Conservation (phyloP, 1,140 invertebrate genomes). For the Heterodera carotae region DNA sequence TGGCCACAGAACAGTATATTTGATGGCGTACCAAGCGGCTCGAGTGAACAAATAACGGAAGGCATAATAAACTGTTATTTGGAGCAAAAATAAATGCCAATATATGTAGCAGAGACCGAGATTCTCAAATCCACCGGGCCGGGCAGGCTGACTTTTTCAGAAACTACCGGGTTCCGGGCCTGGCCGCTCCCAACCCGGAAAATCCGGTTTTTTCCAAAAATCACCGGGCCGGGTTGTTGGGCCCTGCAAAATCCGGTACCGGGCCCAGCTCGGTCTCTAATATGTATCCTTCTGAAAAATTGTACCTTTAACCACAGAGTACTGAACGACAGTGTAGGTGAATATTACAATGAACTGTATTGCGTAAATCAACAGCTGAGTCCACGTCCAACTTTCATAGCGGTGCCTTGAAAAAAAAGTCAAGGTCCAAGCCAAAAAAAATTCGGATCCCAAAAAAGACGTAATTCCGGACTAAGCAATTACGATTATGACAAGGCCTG, state of each 20-base stretch:
- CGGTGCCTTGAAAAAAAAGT: neutral
- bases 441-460: neutral
- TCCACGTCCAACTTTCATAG: neutral
- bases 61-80: neutral
- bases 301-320: neutral
- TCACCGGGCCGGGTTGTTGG: too few relatives aligned
- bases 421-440: too few relatives aligned
- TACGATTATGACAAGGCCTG: neutral
- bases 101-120: too few relatives aligned
- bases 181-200: too few relatives aligned
- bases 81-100: neutral
- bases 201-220: too few relatives aligned
- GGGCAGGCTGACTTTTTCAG: too few relatives aligned
- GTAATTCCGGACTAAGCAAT: neutral
- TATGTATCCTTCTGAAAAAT: too few relatives aligned
- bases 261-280: too few relatives aligned
- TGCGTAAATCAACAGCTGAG: neutral
- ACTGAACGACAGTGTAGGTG: neutral
- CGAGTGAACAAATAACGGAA: neutral
- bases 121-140: too few relatives aligned
- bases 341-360: neutral
- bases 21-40: neutral
- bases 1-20: slow-evolving; percentile 17
- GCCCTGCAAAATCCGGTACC: too few relatives aligned
- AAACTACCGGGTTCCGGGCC: too few relatives aligned